Conservation (phyloP, 2,113 vertebrate genomes). For the Thamnophis sirtalis region DNA sequence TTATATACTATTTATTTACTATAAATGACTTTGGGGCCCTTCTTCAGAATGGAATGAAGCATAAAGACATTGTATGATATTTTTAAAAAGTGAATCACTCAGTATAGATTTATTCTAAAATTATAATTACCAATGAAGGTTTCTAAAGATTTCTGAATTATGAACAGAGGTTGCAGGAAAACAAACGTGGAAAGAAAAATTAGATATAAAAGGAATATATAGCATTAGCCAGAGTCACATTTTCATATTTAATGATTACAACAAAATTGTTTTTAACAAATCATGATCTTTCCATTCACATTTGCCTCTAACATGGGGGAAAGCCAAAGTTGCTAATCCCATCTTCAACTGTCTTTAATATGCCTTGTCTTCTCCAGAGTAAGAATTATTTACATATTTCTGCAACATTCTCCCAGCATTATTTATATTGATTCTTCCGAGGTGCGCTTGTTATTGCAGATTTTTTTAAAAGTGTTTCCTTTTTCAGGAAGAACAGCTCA, state of each 20-base stretch:
- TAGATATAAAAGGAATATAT: background rate
- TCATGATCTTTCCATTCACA: background rate
- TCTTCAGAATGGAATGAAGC: background rate
- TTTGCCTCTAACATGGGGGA: background rate
- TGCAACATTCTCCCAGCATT: background rate
- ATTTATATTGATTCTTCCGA: background rate
- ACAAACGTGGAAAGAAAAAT: background rate
- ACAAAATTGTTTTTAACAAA: background rate
- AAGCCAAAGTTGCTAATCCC: background rate
- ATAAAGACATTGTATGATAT: background rate
- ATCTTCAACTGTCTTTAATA: background rate
- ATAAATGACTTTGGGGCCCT: background rate
- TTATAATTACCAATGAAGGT: background rate
- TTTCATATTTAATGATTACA: background rate
- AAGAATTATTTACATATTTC: background rate
- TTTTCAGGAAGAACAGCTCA: conserved; percentile 43
- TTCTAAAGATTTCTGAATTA: background rate
- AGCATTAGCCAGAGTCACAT: background rate
- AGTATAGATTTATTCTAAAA: background rate
- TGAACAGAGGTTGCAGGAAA: background rate
- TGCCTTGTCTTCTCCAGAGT: background rate
- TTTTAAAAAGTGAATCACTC: background rate
- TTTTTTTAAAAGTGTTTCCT: background rate
- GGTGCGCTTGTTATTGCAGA: background rate
- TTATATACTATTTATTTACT: background rate